Evolutionary conservation across 2,797 vertebrate species (phyloP).

Genomic region (Takifugu rubripes): DNA sequence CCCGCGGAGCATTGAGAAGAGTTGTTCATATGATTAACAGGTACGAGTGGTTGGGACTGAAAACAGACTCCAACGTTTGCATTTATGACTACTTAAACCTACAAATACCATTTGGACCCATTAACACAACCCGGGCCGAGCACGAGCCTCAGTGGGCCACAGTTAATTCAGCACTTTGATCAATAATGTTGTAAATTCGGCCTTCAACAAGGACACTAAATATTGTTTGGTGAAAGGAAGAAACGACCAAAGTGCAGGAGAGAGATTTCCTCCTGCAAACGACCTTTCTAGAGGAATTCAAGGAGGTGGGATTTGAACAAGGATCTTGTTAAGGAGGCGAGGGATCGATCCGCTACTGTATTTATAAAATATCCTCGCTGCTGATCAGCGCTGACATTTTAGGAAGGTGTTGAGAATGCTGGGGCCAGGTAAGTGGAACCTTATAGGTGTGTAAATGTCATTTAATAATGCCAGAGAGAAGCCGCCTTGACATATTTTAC

Average conservation of each 20-base stretch:
- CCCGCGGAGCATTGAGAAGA: too few species aligned
- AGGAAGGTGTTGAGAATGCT: neutral
- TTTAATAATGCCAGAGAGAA: constrained; percentile 17
- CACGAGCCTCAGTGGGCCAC: too few species aligned
- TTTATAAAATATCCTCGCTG: constrained; percentile 6
- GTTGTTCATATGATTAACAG: too few species aligned
- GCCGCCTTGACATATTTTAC: too few species aligned
- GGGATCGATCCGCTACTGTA: constrained; percentile 11
- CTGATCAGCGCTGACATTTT: constrained; percentile 16
- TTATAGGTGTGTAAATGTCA: constrained; percentile 14
- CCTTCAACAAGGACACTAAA: too few species aligned
- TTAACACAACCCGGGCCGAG: too few species aligned
- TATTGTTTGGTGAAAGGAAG: neutral
- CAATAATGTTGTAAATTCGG: too few species aligned
- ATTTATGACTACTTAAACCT: too few species aligned
- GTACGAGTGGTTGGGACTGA: too few species aligned
- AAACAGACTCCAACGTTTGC: too few species aligned
- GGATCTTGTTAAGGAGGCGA: neutral
- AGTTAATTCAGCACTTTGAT: too few species aligned
- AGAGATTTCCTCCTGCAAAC: constrained; percentile 12
- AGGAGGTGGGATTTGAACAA: constrained; percentile 6
- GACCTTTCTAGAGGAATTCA: constrained; percentile 20
- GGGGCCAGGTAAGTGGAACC: constrained; percentile 18
- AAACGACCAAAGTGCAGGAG: neutral
- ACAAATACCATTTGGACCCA: too few species aligned